Percentiles rank a stretch among this genome's conserved stretches.
These are phyloP conservation scores for Cephus nigrinus DNA, from an alignment of 2,888 invertebrate genomes.

Conservation along the genomic window DNA sequence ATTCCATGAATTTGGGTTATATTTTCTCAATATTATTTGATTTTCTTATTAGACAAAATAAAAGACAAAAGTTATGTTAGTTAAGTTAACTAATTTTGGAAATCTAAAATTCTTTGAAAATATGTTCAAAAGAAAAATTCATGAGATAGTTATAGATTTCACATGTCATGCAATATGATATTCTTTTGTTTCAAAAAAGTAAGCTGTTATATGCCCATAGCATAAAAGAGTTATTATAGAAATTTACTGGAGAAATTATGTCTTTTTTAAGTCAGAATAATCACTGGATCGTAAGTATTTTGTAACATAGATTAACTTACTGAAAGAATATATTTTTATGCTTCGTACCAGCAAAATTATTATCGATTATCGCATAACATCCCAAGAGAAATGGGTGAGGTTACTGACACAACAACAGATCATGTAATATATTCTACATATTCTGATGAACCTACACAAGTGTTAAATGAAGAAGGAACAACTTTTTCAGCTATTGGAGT, in stretches of 20 bases:
- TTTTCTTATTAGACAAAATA: not conserved
- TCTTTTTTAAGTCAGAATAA: conserved; percentile 13
- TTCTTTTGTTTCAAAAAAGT: not conserved
- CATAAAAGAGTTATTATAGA: not conserved
- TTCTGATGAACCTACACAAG: conserved; percentile 36
- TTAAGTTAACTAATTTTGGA: not conserved
- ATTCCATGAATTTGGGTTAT: not conserved
- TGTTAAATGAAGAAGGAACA: conserved; percentile 41
- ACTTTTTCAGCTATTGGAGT: conserved; percentile 43
- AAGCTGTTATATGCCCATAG: not conserved
- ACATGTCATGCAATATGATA: not conserved
- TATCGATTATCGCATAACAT: conserved; percentile 13
- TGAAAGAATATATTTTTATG: not conserved
- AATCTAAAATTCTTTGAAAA: not conserved
- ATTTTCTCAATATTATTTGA: not conserved
- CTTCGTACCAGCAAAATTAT: conserved; percentile 8
- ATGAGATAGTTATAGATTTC: not conserved
- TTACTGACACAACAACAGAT: conserved; percentile 1
- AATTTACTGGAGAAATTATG: conserved; percentile 9
- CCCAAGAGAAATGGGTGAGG: conserved; percentile 7
- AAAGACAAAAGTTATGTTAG: no score
- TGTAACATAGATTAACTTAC: conserved; percentile 5
- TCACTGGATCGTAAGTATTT: conserved; percentile 19
- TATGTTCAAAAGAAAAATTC: not conserved
- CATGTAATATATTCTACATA: conserved; percentile 8